Base-by-base conservation (phyloP, 2,888 invertebrate genomes). In the Azorinus chamasolen region DNA sequence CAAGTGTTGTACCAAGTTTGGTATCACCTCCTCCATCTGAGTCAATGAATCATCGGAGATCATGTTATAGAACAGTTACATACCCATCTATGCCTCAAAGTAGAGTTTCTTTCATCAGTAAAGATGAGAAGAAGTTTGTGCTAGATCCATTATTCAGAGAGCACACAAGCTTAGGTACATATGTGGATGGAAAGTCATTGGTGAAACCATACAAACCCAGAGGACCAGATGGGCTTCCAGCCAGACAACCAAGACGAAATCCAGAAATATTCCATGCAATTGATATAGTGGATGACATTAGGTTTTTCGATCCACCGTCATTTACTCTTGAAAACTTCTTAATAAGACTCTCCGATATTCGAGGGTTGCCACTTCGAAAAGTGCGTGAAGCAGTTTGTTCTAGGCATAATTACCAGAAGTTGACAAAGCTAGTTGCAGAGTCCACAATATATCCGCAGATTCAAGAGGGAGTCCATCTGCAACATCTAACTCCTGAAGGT, bases 291-390 rank as follows among this genome's bases (percentile, higher is more conserved):
- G 90, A 90, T 73, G 91, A 91, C 61, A 79, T 84, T 4, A 68
- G 89, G 24, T 91, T 84, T 61, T 83, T 80, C 55, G 66, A 81
- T 22, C 89, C 90, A 12, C 89, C 90, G 45, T 82, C 86, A 18
- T 92, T 92, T 81, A 91, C 89, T 8, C 64, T 92, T 37, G 90
- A 92, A 64, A 88, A 89, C 46, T 92, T 92, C 71, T 63, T 91
- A 39, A 74, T 86, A 16, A 79, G 87, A 27, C 64, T 91, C 25
- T 87, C 91, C 12, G 85, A 90, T 25, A 70, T 76, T 12, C 76
- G 84, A 25, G 80, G 83, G 24, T 46, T 91, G 27, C 87, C 91
- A 2, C 54, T 90, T 20, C 79, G 77, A 27, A 82, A 79, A 57
- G 89, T 91, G 16, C 78, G 86, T 71, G 72, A 86, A 46, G 70